These are phyloP conservation scores for Microdon myrmicae DNA, from an alignment of 2,888 invertebrate species.

Conservation along the genomic window DNA sequence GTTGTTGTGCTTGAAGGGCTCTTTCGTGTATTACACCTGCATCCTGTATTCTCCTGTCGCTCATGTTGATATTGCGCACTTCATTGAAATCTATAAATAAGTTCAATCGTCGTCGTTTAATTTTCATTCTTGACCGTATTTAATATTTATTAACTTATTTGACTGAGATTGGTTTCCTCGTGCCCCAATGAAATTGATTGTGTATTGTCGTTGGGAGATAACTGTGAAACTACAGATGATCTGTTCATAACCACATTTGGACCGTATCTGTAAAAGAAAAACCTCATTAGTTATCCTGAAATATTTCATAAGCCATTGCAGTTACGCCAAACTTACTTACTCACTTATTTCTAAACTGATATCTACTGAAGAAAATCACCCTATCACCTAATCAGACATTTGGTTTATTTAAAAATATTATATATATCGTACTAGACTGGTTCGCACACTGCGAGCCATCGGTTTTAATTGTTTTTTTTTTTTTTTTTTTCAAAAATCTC, in stretches of 20 bases:
- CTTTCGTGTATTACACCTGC: conserved; percentile 48
- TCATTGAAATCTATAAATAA: conserved; percentile 45
- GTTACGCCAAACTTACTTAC: too few relatives aligned
- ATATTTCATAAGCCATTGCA: too few relatives aligned
- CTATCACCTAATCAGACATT: too few relatives aligned
- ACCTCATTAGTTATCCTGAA: too few relatives aligned
- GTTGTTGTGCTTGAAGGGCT: conserved; percentile 53
- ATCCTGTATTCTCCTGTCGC: conserved; percentile 55
- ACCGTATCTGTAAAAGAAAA: conserved; percentile 53
- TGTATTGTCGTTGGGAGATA: conserved; percentile 54
- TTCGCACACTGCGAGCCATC: too few relatives aligned
- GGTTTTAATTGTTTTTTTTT: too few relatives aligned
- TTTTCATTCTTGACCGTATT: background rate
- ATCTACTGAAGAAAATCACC: too few relatives aligned
- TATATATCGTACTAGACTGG: too few relatives aligned
- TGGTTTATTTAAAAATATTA: too few relatives aligned
- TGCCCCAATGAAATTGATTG: conserved; percentile 49
- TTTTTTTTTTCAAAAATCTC: too few relatives aligned
- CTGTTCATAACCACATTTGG: conserved; percentile 55
- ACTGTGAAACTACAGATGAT: conserved; percentile 55
- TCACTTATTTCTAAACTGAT: too few relatives aligned
- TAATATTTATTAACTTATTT: conserved; percentile 43
- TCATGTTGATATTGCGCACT: conserved; percentile 47
- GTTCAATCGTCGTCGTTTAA: background rate
- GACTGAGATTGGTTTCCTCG: conserved; percentile 52